These are phyloP conservation scores for Yasuhikotakia modesta DNA, from an alignment of 2,797 vertebrate species.

Conservation along the genomic window DNA sequence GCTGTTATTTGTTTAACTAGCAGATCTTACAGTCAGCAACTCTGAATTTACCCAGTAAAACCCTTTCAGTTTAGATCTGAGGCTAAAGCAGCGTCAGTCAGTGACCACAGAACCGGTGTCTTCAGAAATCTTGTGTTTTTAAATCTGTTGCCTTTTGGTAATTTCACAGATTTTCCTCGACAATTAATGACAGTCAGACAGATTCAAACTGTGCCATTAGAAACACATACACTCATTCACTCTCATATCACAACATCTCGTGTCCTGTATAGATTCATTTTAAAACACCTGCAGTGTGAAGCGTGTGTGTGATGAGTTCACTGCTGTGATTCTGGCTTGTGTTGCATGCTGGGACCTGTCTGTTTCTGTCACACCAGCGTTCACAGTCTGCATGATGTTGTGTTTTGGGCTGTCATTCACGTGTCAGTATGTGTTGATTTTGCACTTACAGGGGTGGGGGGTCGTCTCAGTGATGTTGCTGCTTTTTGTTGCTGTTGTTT, in stretches of 20 bases:
- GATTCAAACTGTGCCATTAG: constrained; percentile 23
- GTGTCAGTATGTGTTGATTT: constrained; percentile 56
- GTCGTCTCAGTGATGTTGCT: constrained; percentile 1
- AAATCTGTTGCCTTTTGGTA: background rate
- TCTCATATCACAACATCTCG: constrained; percentile 27
- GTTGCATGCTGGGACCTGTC: constrained; percentile 70
- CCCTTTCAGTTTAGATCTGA: constrained; percentile 31
- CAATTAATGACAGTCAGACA: background rate
- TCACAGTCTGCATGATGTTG: constrained; percentile 78
- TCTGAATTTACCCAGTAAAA: constrained; percentile 57
- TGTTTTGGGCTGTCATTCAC: constrained; percentile 78
- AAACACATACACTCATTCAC: background rate
- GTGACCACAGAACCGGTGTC: constrained; percentile 13
- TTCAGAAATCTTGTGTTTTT: background rate
- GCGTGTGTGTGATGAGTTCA: constrained; percentile 63
- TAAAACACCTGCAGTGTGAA: constrained; percentile 69
- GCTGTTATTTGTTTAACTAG: constrained; percentile 72
- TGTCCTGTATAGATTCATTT: background rate
- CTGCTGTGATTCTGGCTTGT: constrained; percentile 58
- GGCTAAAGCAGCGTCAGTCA: constrained; percentile 20
- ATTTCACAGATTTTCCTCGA: background rate
- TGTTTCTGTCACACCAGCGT: constrained; percentile 72
- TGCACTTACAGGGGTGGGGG: constrained; percentile 10
- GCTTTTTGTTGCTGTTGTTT: constrained; percentile 23
- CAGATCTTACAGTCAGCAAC: constrained; percentile 71